These are phyloP conservation scores for Gobio occitaniae DNA, from an alignment of 2,797 vertebrate species.

Conservation along the genomic window DNA sequence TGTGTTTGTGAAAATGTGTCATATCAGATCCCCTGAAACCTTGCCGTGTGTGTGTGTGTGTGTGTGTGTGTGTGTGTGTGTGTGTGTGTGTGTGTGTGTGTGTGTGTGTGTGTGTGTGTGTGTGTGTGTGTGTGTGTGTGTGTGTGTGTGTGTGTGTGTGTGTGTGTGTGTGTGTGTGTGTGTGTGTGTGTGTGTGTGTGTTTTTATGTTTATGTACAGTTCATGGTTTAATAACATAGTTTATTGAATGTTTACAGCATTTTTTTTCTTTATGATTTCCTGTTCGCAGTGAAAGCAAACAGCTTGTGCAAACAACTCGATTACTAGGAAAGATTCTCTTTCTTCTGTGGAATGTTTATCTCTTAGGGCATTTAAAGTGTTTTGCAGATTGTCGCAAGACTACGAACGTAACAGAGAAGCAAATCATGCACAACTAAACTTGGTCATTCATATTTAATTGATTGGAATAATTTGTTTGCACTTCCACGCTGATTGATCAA, in stretches of 20 bases:
- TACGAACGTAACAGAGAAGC: slow-evolving; percentile 13
- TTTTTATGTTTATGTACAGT: not conserved
- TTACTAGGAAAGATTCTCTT: slow-evolving; percentile 8
- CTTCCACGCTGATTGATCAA: slow-evolving; percentile 68
- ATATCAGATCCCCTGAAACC: slow-evolving; percentile 43
- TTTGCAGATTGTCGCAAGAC: not conserved
- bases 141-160: not conserved
- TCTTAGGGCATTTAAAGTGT: not conserved
- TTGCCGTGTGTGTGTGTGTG: slow-evolving; percentile 48
- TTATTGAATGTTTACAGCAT: slow-evolving; percentile 8
- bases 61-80: not conserved
- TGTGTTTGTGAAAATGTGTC: slow-evolving; percentile 42
- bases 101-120: no score
- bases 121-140: no score
- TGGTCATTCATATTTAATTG: slow-evolving; percentile 58
- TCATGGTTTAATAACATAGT: not conserved
- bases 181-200: not conserved
- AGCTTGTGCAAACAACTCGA: not conserved
- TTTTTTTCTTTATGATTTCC: not conserved
- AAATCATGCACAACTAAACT: slow-evolving; percentile 41
- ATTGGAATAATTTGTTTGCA: slow-evolving; percentile 68
- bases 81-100: no score
- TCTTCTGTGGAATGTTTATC: slow-evolving; percentile 1
- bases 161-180: not conserved
- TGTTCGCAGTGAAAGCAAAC: not conserved